Evolutionary conservation across 2,888 invertebrate species (phyloP).

Genomic region (Phortica magna): DNA sequence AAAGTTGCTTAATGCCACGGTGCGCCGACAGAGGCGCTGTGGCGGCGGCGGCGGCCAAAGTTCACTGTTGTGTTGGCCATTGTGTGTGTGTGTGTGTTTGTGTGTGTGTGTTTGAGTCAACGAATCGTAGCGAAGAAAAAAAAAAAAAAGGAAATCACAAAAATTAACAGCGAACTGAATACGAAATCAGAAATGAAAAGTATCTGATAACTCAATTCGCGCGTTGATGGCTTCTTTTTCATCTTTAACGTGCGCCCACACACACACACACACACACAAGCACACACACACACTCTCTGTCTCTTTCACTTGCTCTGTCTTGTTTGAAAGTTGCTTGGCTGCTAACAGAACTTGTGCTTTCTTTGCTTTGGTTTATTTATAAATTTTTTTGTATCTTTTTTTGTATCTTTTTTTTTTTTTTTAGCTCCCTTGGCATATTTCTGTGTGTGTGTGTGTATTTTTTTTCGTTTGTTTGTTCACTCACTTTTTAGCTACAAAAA

Average conservation of each 20-base stretch:
- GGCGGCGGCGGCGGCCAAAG: no score
- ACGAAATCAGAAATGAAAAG: slow-evolving; percentile 29
- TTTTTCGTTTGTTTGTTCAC: no score
- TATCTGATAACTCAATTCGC: slow-evolving; percentile 25
- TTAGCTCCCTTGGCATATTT: background rate
- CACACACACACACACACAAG: no score
- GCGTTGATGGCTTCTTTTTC: background rate
- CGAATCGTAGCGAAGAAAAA: background rate
- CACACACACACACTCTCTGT: no score
- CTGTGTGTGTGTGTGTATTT: no score
- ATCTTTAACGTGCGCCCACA: background rate
- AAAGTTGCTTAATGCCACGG: background rate
- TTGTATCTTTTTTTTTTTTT: background rate
- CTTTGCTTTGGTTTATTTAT: background rate
- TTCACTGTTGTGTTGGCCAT: background rate
- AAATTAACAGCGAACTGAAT: slow-evolving; percentile 8
- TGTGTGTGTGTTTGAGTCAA: background rate
- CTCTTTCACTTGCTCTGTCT: no score
- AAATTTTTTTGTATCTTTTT: background rate
- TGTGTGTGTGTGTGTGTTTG: slow-evolving; percentile 38
- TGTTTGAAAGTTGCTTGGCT: no score
- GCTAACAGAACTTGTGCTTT: no score
- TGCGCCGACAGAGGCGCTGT: background rate
- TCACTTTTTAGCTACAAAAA: no score
- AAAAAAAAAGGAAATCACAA: slow-evolving; percentile 2